Conservation (phyloP, 1,140 invertebrate genomes). For the Hypothenemus hampei region DNA sequence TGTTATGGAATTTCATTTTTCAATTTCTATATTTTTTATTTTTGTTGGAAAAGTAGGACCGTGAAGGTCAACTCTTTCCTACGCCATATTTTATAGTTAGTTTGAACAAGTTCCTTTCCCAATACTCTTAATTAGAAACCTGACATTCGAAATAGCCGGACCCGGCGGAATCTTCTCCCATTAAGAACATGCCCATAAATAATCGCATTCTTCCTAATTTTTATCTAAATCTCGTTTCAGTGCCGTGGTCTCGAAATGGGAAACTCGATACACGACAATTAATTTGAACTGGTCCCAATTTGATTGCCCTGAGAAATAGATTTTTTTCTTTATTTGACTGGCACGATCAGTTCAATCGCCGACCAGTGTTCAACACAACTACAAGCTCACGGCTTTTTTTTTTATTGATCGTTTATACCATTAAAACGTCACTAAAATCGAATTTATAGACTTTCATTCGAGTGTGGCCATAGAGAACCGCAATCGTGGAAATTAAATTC, state of each 20-base stretch:
- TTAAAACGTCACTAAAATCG: slow-evolving; percentile 8
- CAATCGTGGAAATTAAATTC: slow-evolving; percentile 11
- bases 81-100: slow-evolving; percentile 12
- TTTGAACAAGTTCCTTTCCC: slow-evolving; percentile 21
- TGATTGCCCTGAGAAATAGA: neutral
- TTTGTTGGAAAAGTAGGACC: slow-evolving; percentile 11
- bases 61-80: slow-evolving; percentile 16
- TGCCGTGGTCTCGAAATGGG: neutral
- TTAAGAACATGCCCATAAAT: slow-evolving; percentile 23
- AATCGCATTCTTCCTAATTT: slow-evolving; percentile 25
- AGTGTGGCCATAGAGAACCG: slow-evolving; percentile 8
- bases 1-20: neutral
- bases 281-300: neutral
- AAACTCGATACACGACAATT: neutral
- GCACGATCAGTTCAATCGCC: neutral
- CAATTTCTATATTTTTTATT: slow-evolving; percentile 9
- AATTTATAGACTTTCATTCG: slow-evolving; percentile 18
- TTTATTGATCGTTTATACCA: slow-evolving; percentile 17
- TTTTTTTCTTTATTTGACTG: neutral
- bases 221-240: slow-evolving; percentile 22
- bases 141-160: slow-evolving; percentile 13
- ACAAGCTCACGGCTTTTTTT: slow-evolving; percentile 1
- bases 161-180: slow-evolving; percentile 17
- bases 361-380: neutral
- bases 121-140: slow-evolving; percentile 24